Conservation (phyloP, 2,888 invertebrate species). For the Ephialtes manifestator region DNA sequence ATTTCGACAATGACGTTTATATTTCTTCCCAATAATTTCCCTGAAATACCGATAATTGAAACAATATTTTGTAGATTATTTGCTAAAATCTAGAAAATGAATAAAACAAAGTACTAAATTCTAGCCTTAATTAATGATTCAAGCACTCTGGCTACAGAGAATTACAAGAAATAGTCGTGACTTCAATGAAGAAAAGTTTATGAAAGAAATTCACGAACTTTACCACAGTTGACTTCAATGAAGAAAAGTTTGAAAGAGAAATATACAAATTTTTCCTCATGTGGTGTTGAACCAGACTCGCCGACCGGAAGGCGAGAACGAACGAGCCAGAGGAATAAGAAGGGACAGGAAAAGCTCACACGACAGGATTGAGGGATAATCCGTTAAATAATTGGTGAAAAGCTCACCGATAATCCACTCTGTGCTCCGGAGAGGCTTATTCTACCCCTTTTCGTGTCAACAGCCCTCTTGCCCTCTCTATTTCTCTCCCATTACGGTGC, state of each 20-base stretch:
- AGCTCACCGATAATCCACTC: conserved; percentile 56
- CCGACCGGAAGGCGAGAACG: neutral
- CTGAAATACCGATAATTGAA: no score
- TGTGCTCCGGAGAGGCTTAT: conserved; percentile 38
- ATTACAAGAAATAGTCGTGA: no score
- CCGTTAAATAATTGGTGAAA: conserved; percentile 53
- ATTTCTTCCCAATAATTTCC: no score
- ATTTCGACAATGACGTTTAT: no score
- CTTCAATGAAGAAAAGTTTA: no score
- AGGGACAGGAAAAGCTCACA: conserved; percentile 38
- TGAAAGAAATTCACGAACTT: no score
- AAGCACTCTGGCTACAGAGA: no score
- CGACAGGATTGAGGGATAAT: conserved; percentile 45
- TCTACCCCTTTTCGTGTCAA: conserved; percentile 34
- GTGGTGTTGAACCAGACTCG: neutral
- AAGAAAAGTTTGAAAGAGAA: neutral
- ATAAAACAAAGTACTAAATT: no score
- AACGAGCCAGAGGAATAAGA: neutral
- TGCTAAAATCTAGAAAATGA: no score
- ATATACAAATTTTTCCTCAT: neutral
- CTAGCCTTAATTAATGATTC: no score
- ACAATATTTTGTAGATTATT: no score
- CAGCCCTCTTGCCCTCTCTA: conserved; percentile 40
- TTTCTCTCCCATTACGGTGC: conserved; percentile 13
- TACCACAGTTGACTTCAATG: no score